Evolutionary conservation across 2,113 vertebrate genomes (phyloP).

Genomic region (Platanista minor): DNA sequence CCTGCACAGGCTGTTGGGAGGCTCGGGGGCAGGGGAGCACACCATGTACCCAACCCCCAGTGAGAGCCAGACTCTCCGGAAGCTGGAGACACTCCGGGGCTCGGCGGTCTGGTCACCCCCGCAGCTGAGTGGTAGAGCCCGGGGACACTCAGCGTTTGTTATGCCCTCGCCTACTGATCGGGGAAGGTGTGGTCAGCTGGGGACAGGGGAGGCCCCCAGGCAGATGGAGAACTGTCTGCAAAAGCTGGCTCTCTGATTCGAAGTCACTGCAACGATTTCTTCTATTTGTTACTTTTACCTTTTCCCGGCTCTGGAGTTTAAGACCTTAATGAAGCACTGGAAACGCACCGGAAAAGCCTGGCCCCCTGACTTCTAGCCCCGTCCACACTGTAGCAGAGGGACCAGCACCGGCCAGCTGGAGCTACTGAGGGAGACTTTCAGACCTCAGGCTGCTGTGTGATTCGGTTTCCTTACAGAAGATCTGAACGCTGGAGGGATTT

Average conservation of each 20-base stretch:
- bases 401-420: not conserved
- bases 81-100: not conserved
- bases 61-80: accelerated
- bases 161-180: too few species aligned
- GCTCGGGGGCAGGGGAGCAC: accelerated
- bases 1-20: not conserved
- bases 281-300: too few species aligned
- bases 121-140: not conserved
- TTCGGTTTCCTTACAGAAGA: not conserved
- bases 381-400: accelerated
- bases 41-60: accelerated
- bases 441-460: not conserved
- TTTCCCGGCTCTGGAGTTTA: not conserved
- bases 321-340: not conserved
- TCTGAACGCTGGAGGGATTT: not conserved
- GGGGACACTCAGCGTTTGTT: not conserved
- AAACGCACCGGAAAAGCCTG: not conserved
- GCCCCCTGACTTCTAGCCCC: not conserved
- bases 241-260: not conserved
- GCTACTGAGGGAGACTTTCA: not conserved
- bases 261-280: not conserved
- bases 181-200: not conserved
- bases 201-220: accelerated
- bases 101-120: accelerated
- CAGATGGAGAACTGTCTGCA: not conserved